phyloP scores from a whole-genome alignment of 2,113 vertebrate genomes.

The Eulemur rufifrons region DNA sequence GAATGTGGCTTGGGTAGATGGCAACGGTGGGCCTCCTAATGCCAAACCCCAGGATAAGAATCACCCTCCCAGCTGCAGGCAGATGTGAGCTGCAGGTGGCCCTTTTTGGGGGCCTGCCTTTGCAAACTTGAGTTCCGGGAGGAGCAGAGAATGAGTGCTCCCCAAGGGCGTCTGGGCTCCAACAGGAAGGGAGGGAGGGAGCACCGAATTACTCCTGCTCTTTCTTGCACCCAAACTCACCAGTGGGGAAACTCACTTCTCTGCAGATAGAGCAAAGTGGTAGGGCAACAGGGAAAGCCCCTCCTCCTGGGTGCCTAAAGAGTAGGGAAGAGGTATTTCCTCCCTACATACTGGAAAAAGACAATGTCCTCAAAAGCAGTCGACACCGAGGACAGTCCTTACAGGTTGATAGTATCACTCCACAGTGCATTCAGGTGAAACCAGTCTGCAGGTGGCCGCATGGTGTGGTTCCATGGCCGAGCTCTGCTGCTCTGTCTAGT shows the following conservation, averaged over 20 bases:
- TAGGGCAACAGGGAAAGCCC: neutral
- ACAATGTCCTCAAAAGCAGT: neutral
- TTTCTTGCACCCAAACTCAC: neutral
- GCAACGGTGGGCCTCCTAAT: neutral
- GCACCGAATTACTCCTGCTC: neutral
- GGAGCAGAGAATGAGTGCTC: neutral
- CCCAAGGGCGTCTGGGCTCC: neutral
- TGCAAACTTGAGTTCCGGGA: neutral
- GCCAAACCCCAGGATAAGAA: neutral
- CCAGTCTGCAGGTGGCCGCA: neutral
- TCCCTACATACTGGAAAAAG: neutral
- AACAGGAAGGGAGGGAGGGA: neutral
- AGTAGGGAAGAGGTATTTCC: neutral
- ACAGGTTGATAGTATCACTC: neutral
- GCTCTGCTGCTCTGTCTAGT: neutral
- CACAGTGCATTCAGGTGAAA: neutral
- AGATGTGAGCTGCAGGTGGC: neutral
- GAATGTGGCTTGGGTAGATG: neutral
- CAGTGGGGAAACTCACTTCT: too few relatives aligned
- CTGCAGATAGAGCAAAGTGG: too few relatives aligned
- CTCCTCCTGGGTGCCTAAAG: neutral
- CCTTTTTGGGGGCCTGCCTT: neutral
- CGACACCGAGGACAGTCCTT: neutral
- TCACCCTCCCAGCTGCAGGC: neutral
- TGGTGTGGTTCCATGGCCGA: fast-evolving